Base-by-base conservation (phyloP, 2,113 vertebrate species). In the Vicugna pacos region DNA sequence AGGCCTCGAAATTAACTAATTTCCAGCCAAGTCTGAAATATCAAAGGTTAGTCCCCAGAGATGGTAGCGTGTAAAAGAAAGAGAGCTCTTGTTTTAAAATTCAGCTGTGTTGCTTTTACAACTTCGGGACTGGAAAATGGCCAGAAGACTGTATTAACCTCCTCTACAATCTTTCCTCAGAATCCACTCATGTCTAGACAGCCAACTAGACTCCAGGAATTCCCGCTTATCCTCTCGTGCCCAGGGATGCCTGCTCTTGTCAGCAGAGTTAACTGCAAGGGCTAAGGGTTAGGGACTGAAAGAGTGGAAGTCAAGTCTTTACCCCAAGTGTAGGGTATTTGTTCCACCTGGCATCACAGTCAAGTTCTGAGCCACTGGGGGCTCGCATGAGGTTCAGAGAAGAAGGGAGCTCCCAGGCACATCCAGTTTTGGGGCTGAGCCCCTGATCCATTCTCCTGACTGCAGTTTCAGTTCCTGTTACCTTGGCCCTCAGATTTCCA, bases 1-100 rank as follows among this genome's bases (percentile, higher is more conserved):
- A 93, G 89, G 83, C 83, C 95, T 95, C 56, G 54, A 69, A 93
- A 95, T 95, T 76, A 96, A 94, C 91, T 79, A 90, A 96, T 92
- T 96, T 95, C 94, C 90, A 97, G 86, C 75, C 92, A 87, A 95
- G 92, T 84, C 96, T 94, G 96, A 97, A 96, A 97, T 95, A 96
- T 95, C 97, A 97, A 95, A 97, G 96, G 96, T 96, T 95, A 79
- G 87, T 93, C 95, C 73, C 76, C 65, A 77, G 97, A 75, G 73
- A 93, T 2, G 48, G 38, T 72, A 30, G 76, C 0, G 3, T 32
- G 3, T 10, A 2, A 60, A 93, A 97, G 96, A 97, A 94, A 72
- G 92, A 65, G n/a, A 1, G 20, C n/a, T 42, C 93, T 97, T 96
- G 92, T 97, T 85, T 79, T 48, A 70, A 81, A 56, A 38, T 42